phyloP scores from a whole-genome alignment of 2,113 vertebrate species.

The Hydrochoerus hydrochaeris region DNA sequence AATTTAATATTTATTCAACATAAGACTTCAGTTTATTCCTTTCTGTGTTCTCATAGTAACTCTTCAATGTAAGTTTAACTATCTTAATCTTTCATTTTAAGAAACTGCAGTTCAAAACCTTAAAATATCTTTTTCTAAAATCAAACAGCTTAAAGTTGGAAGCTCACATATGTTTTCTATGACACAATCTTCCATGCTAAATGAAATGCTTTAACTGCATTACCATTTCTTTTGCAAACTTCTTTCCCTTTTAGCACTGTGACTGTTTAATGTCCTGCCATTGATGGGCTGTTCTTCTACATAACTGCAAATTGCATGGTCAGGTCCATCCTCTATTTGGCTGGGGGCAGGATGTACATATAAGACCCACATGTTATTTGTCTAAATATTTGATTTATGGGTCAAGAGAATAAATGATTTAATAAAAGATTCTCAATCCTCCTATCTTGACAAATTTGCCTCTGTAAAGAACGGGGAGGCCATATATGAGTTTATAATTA shows the following conservation, averaged over 20 bases:
- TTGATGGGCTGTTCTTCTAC: background rate
- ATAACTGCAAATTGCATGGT: background rate
- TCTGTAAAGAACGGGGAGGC: background rate
- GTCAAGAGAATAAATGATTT: background rate
- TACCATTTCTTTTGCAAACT: background rate
- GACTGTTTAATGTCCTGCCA: background rate
- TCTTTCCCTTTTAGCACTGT: rapidly evolving
- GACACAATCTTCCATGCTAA: background rate
- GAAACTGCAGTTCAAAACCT: background rate
- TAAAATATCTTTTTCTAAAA: background rate
- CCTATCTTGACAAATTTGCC: background rate
- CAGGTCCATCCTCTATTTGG: background rate
- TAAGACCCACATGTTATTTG: background rate
- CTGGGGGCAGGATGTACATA: background rate
- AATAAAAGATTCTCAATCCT: background rate
- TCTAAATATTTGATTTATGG: background rate
- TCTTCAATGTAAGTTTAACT: background rate
- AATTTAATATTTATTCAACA: background rate
- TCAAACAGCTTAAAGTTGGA: background rate
- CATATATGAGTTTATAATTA: background rate
- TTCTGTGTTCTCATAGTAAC: background rate
- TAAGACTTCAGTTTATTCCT: background rate
- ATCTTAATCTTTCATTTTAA: background rate
- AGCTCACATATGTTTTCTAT: background rate
- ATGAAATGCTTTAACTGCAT: background rate